Base-by-base conservation (phyloP, 2,113 vertebrate genomes). In the Tyrannus savana region DNA sequence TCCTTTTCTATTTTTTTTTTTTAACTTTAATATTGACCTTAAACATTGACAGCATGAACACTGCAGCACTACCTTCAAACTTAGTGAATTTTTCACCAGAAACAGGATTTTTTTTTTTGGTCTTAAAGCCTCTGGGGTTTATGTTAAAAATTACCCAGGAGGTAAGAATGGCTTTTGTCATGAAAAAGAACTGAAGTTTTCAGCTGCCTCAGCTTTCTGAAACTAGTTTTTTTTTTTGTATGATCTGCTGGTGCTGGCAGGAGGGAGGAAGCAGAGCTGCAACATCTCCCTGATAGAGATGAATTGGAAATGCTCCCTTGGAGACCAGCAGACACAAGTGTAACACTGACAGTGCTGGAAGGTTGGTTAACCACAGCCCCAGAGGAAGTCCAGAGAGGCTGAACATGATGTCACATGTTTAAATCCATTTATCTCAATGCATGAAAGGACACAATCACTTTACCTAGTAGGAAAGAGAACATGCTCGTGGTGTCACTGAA, bases 41-140 rank as follows among this genome's bases (percentile, higher is more conserved):
- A 76, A 68, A n/a, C 10, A 30, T 19, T 15, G 28, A 4, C 9
- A 3, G 47, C 27, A n/a, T 25, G 30, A 90, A 58, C 53, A 18
- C 49, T 64, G 44, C 27, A 31, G 25, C 6, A 3, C 47, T 37
- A 2, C 63, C 76, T 87, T 71, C 41, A 50, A 50, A 42, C 41
- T 24, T 7, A 21, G 1, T 25, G 12, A 39, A 24, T 58, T 87
- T 77, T 81, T 84, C 18, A 44, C 41, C 33, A 41, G 46, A 60
- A 73, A 47, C 7, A 12, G 14, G 30, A 27, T 44, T 55, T 27
- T 11, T 42, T 28, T 27, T 50, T 35, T 19, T 0, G 0, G 7
- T 53, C 28, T 73, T 69, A 27, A 3, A 42, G 37, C 5, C 24
- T 6, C 46, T 37, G 37, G 6, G 17, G 14, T 44, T 76, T 59